These are phyloP conservation scores for Meloe dianella DNA, from an alignment of 2,888 invertebrate species.

Conservation along the genomic window DNA sequence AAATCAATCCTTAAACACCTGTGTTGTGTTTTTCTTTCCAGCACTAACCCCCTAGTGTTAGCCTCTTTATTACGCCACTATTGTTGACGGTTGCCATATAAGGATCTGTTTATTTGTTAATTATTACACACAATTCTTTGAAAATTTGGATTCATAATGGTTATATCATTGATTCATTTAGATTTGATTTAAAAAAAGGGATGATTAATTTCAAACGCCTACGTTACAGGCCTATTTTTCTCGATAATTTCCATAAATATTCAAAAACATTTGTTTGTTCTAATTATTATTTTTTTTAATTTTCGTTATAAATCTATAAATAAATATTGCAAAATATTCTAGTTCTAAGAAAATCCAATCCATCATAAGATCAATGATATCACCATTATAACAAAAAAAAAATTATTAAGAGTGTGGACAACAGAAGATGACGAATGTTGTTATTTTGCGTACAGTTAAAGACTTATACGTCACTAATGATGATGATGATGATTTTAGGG, in stretches of 20 bases:
- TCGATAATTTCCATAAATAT: background rate
- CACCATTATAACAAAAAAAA: background rate
- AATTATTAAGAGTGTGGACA: background rate
- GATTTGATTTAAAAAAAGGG: background rate
- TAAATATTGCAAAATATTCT: background rate
- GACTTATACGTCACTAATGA: background rate
- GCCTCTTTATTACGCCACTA: too few relatives aligned
- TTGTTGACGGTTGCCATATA: background rate
- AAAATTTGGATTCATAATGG: background rate
- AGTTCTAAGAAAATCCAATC: background rate
- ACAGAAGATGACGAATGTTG: background rate
- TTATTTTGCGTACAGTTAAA: constrained; percentile 1
- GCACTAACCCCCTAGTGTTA: too few relatives aligned
- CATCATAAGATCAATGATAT: constrained; percentile 5
- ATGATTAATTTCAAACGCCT: background rate
- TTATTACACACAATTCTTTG: background rate
- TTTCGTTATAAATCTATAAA: constrained; percentile 2
- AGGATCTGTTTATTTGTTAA: background rate
- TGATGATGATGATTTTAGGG: background rate
- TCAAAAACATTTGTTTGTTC: background rate
- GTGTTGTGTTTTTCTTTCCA: too few relatives aligned
- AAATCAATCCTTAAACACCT: too few relatives aligned
- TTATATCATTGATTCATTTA: background rate
- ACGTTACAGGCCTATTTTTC: background rate
- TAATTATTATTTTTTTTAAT: background rate